Evolutionary conservation across 2,113 vertebrate species (phyloP).

Genomic region (Cervus canadensis): DNA sequence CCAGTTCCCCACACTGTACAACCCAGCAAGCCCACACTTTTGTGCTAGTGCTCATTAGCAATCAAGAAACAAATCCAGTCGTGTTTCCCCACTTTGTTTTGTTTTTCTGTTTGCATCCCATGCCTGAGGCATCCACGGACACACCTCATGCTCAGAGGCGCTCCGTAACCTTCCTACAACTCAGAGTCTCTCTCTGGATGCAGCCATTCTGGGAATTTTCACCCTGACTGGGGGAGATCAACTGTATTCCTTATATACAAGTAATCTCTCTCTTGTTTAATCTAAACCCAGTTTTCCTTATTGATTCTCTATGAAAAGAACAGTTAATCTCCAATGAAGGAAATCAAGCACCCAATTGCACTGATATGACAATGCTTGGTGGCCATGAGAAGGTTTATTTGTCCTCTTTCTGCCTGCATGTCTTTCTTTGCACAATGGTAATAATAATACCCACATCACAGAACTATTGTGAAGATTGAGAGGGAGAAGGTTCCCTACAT

Average conservation of each 20-base stretch:
- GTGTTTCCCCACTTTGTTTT: neutral
- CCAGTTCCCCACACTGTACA: neutral
- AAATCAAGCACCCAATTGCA: neutral
- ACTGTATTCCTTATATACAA: neutral
- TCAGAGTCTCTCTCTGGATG: neutral
- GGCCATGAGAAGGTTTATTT: neutral
- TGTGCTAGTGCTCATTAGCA: neutral
- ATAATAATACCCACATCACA: neutral
- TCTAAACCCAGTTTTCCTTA: neutral
- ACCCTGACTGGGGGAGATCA: neutral
- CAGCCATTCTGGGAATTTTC: neutral
- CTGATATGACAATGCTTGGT: neutral
- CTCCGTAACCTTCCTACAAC: neutral
- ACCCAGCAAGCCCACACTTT: neutral
- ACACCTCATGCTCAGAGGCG: neutral
- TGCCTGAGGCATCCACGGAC: neutral
- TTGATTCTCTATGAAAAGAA: neutral
- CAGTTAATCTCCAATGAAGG: neutral
- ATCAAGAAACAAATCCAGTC: neutral
- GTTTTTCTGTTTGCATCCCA: neutral
- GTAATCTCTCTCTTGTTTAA: neutral
- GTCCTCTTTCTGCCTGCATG: neutral
- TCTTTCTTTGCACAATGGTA: neutral
- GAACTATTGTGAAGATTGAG: neutral
- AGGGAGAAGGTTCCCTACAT: neutral